Evolutionary conservation across 2,888 invertebrate species (phyloP), one percentile per base, ranked within the genome.

Genomic region (Cordylochernes scorpioides): DNA sequence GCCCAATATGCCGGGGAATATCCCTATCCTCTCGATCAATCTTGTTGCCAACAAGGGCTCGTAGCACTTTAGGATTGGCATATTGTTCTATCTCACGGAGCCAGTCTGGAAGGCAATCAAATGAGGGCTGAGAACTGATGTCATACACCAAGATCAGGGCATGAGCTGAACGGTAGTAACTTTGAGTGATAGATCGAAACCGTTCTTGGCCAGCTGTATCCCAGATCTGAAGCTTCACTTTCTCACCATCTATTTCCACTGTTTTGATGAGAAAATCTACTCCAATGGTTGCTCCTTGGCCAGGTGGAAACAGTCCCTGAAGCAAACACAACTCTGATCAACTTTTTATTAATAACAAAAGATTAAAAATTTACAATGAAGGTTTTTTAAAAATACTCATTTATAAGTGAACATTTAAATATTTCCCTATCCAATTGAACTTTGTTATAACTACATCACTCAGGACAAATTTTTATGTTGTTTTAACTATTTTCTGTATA

Each of bases 231-330:
- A 94, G 62, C 82, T 34, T 34, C 5, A 34, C 34, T 25, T 29
- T 31, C 26, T 80, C 78, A 49, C 77, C 77, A 47, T 80, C 86
- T 32, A 94, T 78, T 63, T 88, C 86, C 6, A 94, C 82, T 30
- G 88, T 88, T 61, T 94, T 94, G 38, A 94, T 91, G 88, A 94
- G 88, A 54, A 94, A 94, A 62, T 94, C 94, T 15, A 94, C 91
- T 32, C 91, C 91, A 47, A 94, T 94, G 3, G 91, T 94, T 32
- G 91, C 91, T 43, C 88, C 88, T 59, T 94, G 91, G 9, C 91
- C 91, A 17, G 88, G 88, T 29, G 91, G 91, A 58, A 94, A 94
- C 27, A 91, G 59, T 3, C 91, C 91, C 67, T 69, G 46, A 35
- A 27, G 22, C 9, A 15, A 33, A n/a, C 15, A 22, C 27, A 27